phyloP scores from a whole-genome alignment of 2,888 invertebrate genomes.

The Hypomecis punctinalis region DNA sequence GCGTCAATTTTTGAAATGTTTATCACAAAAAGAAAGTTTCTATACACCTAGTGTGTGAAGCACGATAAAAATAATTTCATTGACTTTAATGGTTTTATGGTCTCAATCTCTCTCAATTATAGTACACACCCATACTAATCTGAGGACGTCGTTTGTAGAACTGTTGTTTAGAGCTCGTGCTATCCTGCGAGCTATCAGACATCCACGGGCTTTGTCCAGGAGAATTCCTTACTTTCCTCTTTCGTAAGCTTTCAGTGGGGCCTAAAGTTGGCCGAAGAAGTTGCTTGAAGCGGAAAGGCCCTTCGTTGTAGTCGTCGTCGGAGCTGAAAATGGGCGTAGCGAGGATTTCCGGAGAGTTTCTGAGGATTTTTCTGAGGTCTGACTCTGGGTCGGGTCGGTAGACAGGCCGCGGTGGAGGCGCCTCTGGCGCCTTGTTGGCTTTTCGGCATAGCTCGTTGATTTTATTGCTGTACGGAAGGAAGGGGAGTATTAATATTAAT shows the following conservation, averaged over 20 bases:
- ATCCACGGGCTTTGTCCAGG: conserved; percentile 78
- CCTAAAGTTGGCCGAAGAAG: conserved; percentile 87
- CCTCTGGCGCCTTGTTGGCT: conserved; percentile 68
- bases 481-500: not conserved
- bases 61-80: too few relatives aligned
- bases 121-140: conserved; percentile 80
- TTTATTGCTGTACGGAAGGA: conserved; percentile 70
- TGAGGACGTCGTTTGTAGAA: conserved; percentile 77
- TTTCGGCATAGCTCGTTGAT: conserved; percentile 78
- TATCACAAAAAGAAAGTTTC: too few relatives aligned
- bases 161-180: conserved; percentile 71
- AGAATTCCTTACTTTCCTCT: conserved; percentile 84
- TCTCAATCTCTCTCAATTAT: conserved; percentile 55
- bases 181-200: conserved; percentile 81
- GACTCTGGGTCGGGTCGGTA: conserved; percentile 74
- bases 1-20: too few relatives aligned
- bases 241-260: conserved; percentile 88
- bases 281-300: conserved; percentile 89
- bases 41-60: too few relatives aligned
- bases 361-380: conserved; percentile 76
- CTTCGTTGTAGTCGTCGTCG: conserved; percentile 85
- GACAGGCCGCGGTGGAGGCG: conserved; percentile 60
- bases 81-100: not conserved
- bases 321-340: conserved; percentile 77
- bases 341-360: conserved; percentile 79